Conservation (phyloP, 2,113 vertebrate genomes). For the Coregonus clupeaformis region DNA sequence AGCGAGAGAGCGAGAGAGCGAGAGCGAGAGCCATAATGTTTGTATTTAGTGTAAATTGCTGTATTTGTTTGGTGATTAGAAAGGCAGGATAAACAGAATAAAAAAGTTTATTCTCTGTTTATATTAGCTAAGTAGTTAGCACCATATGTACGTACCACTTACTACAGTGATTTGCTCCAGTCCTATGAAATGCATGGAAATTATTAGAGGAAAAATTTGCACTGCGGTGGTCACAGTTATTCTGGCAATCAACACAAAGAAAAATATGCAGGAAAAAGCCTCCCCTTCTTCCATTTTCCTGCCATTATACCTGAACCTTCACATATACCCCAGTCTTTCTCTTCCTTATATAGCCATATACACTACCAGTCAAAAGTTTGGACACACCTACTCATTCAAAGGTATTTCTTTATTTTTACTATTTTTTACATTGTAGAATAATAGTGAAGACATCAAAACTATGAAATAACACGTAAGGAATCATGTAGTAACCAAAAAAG, state of each 20-base stretch:
- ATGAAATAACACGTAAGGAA: no score
- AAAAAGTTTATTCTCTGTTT: conserved; percentile 59
- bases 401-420: no score
- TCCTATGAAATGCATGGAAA: conserved; percentile 58
- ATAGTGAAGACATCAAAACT: no score
- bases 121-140: conserved; percentile 42
- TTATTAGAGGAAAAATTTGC: conserved; percentile 65
- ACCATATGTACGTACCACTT: conserved; percentile 34
- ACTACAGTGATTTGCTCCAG: conserved; percentile 60
- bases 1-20: conserved; percentile 3
- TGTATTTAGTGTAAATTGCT: conserved; percentile 55
- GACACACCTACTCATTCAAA: no score
- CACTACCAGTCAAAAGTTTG: no score
- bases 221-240: conserved; percentile 56
- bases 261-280: conserved; percentile 24
- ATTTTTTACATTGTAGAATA: no score
- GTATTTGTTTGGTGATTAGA: conserved; percentile 61
- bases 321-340: background rate
- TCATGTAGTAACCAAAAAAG: no score
- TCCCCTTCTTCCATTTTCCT: conserved; percentile 14
- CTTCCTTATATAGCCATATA: background rate
- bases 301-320: conserved; percentile 48
- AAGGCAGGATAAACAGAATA: conserved; percentile 52
- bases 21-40: conserved; percentile 45
- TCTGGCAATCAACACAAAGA: conserved; percentile 55